phyloP scores from a whole-genome alignment of 2,888 invertebrate species.

The Spisula solida region DNA sequence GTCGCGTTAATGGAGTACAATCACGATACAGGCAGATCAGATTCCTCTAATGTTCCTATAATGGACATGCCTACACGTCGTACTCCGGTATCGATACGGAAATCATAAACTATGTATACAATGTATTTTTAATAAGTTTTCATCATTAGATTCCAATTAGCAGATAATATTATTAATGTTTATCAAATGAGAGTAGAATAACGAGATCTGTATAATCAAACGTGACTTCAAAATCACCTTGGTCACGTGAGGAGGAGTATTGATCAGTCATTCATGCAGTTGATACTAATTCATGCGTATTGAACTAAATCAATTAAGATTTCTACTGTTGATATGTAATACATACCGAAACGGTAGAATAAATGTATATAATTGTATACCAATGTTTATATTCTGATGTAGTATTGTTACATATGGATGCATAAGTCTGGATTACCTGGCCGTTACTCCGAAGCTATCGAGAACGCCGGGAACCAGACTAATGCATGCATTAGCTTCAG shows the following conservation, averaged over 20 bases:
- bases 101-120: constrained; percentile 31
- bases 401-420: too few species aligned
- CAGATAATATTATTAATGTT: constrained; percentile 29
- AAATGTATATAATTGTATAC: not conserved
- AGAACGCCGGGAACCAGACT: too few species aligned
- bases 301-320: not conserved
- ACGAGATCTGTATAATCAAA: constrained; percentile 5
- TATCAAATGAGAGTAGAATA: constrained; percentile 16
- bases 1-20: constrained; percentile 45
- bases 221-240: not conserved
- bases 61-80: not conserved
- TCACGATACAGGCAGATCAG: constrained; percentile 53
- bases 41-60: constrained; percentile 49
- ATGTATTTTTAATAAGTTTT: constrained; percentile 38
- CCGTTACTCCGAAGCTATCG: too few species aligned
- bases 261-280: not conserved
- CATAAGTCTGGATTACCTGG: too few species aligned
- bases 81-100: constrained; percentile 33
- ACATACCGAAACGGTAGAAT: not conserved
- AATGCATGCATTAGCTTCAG: too few species aligned
- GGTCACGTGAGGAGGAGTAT: not conserved
- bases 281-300: not conserved
- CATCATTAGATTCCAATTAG: constrained; percentile 32
- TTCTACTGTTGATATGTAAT: not conserved
- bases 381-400: too few species aligned